These are phyloP conservation scores for Argyrosomus japonicus DNA, from an alignment of 2,113 vertebrate species.

Conservation along the genomic window DNA sequence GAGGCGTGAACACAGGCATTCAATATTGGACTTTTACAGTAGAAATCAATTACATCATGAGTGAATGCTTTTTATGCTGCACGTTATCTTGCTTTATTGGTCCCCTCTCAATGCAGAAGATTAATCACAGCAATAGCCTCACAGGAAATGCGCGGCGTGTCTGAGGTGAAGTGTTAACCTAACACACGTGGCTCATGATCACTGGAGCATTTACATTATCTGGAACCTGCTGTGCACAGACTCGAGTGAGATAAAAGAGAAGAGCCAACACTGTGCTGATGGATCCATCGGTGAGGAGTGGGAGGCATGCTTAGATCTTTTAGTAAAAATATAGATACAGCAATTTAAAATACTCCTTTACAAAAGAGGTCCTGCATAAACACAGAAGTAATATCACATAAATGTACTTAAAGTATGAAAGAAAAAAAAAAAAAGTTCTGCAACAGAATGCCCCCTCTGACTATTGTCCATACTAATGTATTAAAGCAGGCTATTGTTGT, in stretches of 20 bases:
- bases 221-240: conserved; percentile 12
- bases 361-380: neutral
- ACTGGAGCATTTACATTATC: conserved; percentile 18
- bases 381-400: neutral
- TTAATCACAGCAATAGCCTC: conserved; percentile 43
- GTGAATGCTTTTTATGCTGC: conserved; percentile 11
- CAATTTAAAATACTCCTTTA: neutral
- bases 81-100: conserved; percentile 11
- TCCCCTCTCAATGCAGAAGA: neutral
- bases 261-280: neutral
- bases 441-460: neutral
- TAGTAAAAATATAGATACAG: neutral
- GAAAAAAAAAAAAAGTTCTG: neutral
- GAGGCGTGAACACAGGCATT: neutral
- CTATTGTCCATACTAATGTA: neutral
- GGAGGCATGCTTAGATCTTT: neutral
- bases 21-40: conserved; percentile 30
- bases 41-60: conserved; percentile 35
- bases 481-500: neutral
- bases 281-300: neutral
- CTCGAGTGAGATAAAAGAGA: neutral
- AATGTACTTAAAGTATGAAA: neutral
- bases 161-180: conserved; percentile 33
- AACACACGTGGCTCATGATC: conserved; percentile 10
- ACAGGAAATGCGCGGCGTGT: conserved; percentile 48